These are phyloP conservation scores for Chaenocephalus aceratus DNA, from an alignment of 2,113 vertebrate species.

Conservation along the genomic window DNA sequence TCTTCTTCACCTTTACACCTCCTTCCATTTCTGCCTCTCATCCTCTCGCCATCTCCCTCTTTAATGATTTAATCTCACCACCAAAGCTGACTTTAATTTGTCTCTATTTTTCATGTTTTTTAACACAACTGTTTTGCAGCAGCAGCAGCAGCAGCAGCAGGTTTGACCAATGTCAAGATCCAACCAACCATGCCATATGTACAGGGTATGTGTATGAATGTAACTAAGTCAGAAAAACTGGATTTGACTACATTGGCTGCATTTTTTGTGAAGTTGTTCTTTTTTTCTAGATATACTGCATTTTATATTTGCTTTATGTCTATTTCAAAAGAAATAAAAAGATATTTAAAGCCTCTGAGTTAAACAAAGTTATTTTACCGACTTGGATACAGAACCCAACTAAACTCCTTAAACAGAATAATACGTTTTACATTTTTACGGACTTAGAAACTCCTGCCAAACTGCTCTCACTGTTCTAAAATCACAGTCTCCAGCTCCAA, in stretches of 20 bases:
- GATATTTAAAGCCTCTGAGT: background rate
- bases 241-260: background rate
- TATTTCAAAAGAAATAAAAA: background rate
- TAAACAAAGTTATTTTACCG: background rate
- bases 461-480: conserved; percentile 4
- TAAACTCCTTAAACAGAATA: background rate
- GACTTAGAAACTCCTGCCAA: conserved; percentile 11
- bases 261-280: background rate
- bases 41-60: conserved; percentile 8
- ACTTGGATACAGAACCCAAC: conserved; percentile 2
- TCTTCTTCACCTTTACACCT: conserved; percentile 63
- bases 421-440: background rate
- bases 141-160: background rate
- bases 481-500: background rate
- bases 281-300: background rate
- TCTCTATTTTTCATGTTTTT: background rate
- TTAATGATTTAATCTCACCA: conserved; percentile 9
- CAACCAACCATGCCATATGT: no score
- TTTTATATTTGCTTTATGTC: background rate
- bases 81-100: background rate
- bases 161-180: background rate
- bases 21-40: conserved; percentile 6
- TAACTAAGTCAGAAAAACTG: background rate
- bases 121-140: background rate
- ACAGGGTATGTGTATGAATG: background rate